Evolutionary conservation across 2,797 vertebrate genomes (phyloP), one percentile per base, ranked within the genome.

Genomic region (Anguilla marmorata): DNA sequence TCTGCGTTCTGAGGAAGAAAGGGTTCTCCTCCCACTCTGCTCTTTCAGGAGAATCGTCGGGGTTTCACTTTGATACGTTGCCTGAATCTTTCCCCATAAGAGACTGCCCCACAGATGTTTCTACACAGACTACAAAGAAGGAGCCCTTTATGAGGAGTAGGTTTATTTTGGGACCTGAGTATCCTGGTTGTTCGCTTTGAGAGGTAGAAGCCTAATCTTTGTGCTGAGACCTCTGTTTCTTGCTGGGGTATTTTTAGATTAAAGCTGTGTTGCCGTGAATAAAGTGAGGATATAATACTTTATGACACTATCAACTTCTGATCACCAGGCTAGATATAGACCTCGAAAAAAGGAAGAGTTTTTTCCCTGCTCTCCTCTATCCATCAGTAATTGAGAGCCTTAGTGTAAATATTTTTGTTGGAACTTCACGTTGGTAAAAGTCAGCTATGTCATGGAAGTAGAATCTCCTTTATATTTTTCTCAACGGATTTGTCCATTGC

Each of bases 101-200:
- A 96, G 96, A 96, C 95, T 96, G 96, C 95, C 95, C 94, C 91
- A 94, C 96, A 97, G 96, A 96, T 97, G 96, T 97, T 96, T 92
- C 96, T 96, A 93, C 94, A 90, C 93, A n/a, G 93, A 96, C 95
- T 96, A 97, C 96, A 96, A 96, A 97, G 96, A 96, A 96, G 93
- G 93, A 95, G 93, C 93, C 93, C 95, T 96, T 96, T 96, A 96
- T 96, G 95, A 96, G 95, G 79, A 90, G 93, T 92, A 89, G 92
- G 91, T 96, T 95, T 97, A 97, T 97, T 97, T 96, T 91, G 91
- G 95, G 93, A 90, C 89, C 93, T 88, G 92, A 92, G 92, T 96
- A 96, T 96, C 94, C 95, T 92, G 95, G 94, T 90, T 79, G 86
- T 89, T 93, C 50, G 93, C 94, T 95, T 93, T 92, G 93, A 91